Percentiles rank a stretch among this genome's conserved stretches.
These are phyloP conservation scores for Terebella lapidaria DNA, from an alignment of 2,888 invertebrate genomes.

Conservation along the genomic window DNA sequence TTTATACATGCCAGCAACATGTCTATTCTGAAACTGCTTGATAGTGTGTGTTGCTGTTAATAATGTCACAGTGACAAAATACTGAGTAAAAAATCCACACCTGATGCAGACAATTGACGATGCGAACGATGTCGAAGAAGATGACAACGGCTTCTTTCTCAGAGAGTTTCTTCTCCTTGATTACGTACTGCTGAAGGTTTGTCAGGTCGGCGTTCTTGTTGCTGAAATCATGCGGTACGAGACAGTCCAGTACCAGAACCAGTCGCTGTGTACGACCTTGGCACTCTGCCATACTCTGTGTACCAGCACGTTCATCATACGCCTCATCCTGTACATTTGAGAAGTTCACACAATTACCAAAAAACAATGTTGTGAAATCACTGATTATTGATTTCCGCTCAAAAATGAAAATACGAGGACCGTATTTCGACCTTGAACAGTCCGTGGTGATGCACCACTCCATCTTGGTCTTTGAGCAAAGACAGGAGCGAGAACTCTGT, in stretches of 20 bases:
- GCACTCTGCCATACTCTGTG: constrained; percentile 42
- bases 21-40: too few relatives aligned
- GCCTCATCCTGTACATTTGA: constrained; percentile 65
- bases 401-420: background rate
- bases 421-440: constrained; percentile 65
- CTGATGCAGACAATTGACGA: constrained; percentile 70
- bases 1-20: too few relatives aligned
- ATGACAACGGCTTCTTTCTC: constrained; percentile 71
- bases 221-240: constrained; percentile 66
- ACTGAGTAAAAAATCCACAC: too few relatives aligned
- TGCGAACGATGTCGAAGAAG: constrained; percentile 69
- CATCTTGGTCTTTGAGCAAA: constrained; percentile 65
- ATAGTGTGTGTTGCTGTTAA: too few relatives aligned
- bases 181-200: constrained; percentile 71
- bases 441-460: constrained; percentile 73
- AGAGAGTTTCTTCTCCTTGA: constrained; percentile 69
- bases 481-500: constrained; percentile 72
- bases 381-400: background rate
- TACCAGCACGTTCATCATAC: constrained; percentile 61
- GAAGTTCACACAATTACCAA: background rate
- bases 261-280: constrained; percentile 57
- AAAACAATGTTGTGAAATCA: background rate
- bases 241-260: constrained; percentile 70
- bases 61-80: too few relatives aligned
- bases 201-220: constrained; percentile 56